Percentiles rank a stretch among this genome's conserved stretches.
Evolutionary conservation across 2,113 vertebrate species (phyloP).

Genomic region (Ctenodactylus gundi): DNA sequence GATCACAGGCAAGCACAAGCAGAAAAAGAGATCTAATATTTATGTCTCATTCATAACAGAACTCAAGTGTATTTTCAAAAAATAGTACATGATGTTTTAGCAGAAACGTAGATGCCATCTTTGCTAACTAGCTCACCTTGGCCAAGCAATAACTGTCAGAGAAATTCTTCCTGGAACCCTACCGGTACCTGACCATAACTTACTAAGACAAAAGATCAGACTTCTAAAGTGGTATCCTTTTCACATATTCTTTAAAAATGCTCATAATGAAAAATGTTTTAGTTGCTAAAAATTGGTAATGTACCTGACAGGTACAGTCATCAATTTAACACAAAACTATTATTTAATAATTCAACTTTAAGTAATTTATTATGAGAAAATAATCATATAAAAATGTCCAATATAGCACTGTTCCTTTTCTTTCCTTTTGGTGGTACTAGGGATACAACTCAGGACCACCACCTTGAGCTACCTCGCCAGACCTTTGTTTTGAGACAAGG

Average conservation of each 20-base stretch:
- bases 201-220: not conserved
- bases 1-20: not conserved
- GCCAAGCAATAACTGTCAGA: not conserved
- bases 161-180: not conserved
- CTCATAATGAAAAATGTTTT: conserved; percentile 32
- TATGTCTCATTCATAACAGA: not conserved
- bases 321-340: not conserved
- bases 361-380: conserved; percentile 42
- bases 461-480: not conserved
- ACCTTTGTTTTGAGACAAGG: not conserved
- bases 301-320: not conserved
- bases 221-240: not conserved
- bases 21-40: conserved; percentile 6
- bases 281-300: not conserved
- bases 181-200: not conserved
- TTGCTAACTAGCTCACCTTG: not conserved
- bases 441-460: not conserved
- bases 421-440: not conserved
- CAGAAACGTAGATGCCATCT: not conserved
- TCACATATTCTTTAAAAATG: not conserved
- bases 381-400: not conserved
- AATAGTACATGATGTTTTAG: not conserved
- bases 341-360: conserved; percentile 7
- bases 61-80: conserved; percentile 16
- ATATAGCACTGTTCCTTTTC: not conserved